Evolutionary conservation across 2,113 vertebrate species (phyloP).

Genomic region (Psilopogon haemacephalus): DNA sequence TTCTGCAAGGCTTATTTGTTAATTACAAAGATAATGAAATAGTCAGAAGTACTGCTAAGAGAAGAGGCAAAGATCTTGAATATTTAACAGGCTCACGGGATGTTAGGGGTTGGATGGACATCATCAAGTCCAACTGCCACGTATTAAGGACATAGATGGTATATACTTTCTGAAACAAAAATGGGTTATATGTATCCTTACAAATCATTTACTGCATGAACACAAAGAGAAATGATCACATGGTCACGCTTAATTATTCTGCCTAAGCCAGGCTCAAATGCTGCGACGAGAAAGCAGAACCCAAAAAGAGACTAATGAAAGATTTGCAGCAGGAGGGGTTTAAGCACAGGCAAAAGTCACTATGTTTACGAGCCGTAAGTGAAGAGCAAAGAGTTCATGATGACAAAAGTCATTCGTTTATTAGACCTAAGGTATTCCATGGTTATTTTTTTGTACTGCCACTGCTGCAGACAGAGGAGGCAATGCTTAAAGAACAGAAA

Average conservation of each 20-base stretch:
- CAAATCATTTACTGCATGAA: conserved; percentile 1
- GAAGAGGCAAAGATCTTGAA: neutral
- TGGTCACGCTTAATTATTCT: neutral
- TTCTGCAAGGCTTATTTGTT: conserved; percentile 32
- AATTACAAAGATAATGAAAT: conserved; percentile 24
- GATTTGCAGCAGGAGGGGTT: conserved; percentile 26
- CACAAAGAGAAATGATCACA: neutral
- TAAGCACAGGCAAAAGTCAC: conserved; percentile 14
- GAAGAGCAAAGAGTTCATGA: conserved; percentile 30
- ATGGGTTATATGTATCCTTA: neutral
- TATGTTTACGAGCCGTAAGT: conserved; percentile 4
- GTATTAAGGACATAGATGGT: neutral
- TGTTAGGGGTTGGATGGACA: no score
- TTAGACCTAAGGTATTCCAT: conserved; percentile 31
- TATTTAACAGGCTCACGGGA: no score
- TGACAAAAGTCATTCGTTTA: conserved; percentile 22
- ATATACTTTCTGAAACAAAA: conserved; percentile 18
- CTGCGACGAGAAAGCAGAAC: conserved; percentile 32
- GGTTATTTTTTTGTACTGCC: conserved; percentile 36
- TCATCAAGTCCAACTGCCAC: no score
- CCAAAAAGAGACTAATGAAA: neutral
- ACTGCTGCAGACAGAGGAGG: conserved; percentile 62
- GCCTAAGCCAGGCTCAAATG: conserved; percentile 10
- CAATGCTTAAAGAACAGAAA: conserved; percentile 42
- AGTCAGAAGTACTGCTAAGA: neutral